Percentiles rank a stretch among this genome's conserved stretches.
phyloP scores from a whole-genome alignment of 2,888 invertebrate genomes.

The Isoperla grammatica region DNA sequence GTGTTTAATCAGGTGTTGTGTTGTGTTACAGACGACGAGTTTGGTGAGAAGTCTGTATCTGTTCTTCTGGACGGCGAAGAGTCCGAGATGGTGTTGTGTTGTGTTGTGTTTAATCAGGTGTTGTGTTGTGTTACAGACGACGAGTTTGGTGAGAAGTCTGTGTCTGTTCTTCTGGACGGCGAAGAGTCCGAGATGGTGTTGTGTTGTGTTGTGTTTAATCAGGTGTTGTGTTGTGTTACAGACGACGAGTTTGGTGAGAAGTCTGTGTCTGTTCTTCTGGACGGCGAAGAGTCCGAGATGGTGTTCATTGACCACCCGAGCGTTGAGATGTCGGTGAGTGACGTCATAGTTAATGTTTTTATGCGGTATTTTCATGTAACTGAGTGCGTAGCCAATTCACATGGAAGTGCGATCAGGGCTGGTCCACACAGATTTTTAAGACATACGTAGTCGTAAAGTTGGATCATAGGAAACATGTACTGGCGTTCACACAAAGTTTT shows the following conservation, averaged over 20 bases:
- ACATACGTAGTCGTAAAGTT: too few relatives aligned
- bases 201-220: too few relatives aligned
- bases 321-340: constrained; percentile 76
- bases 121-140: constrained; percentile 78
- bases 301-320: constrained; percentile 81
- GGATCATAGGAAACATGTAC: too few relatives aligned
- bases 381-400: too few relatives aligned
- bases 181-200: constrained; percentile 86
- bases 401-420: too few relatives aligned
- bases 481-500: too few relatives aligned
- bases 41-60: constrained; percentile 81
- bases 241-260: constrained; percentile 88
- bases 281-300: constrained; percentile 84
- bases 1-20: too few relatives aligned
- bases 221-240: constrained; percentile 51
- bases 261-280: constrained; percentile 77
- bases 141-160: constrained; percentile 82
- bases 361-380: too few relatives aligned
- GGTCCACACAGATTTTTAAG: too few relatives aligned
- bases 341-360: too few relatives aligned
- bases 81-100: constrained; percentile 83
- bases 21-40: constrained; percentile 79
- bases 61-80: constrained; percentile 82
- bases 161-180: constrained; percentile 77
- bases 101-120: too few relatives aligned